Conservation (phyloP, 1,140 invertebrate species). For the Drosophila carrolli region DNA sequence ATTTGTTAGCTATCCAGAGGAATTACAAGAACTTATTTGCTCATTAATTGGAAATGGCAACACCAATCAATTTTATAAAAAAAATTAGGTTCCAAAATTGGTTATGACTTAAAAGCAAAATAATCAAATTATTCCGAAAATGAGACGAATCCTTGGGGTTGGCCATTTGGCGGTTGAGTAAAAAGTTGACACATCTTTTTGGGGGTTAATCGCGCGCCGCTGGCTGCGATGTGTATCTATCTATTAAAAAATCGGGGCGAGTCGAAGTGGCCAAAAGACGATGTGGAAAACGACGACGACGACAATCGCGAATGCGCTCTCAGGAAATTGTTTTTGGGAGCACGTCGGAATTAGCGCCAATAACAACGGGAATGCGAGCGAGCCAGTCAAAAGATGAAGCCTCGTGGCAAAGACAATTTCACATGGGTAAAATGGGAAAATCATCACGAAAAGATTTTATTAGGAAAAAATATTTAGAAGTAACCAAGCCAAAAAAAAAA, state of each 20-base stretch:
- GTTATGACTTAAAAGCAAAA: too few relatives aligned
- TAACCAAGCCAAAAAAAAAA: too few relatives aligned
- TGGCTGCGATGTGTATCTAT: slow-evolving; percentile 77
- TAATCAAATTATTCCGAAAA: slow-evolving; percentile 11
- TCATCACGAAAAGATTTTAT: neutral
- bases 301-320: slow-evolving; percentile 61
- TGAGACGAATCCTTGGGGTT: slow-evolving; percentile 48
- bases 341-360: slow-evolving; percentile 69
- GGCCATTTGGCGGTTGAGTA: slow-evolving; percentile 43
- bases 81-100: neutral
- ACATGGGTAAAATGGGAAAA: slow-evolving; percentile 5
- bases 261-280: slow-evolving; percentile 72
- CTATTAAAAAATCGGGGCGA: slow-evolving; percentile 80
- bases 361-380: slow-evolving; percentile 59
- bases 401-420: slow-evolving; percentile 32
- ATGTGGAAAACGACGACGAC: slow-evolving; percentile 47
- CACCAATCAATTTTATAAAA: too few relatives aligned
- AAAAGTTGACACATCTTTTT: slow-evolving; percentile 73
- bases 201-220: slow-evolving; percentile 71
- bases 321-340: slow-evolving; percentile 70
- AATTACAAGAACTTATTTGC: too few relatives aligned
- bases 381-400: slow-evolving; percentile 8
- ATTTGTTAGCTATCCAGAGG: neutral
- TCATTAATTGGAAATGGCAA: too few relatives aligned
- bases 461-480: neutral